A percentile compares a stretch with the other conserved stretches of the same genome.
Conservation (phyloP, 2,797 vertebrate genomes). For the Podargus strigoides region DNA sequence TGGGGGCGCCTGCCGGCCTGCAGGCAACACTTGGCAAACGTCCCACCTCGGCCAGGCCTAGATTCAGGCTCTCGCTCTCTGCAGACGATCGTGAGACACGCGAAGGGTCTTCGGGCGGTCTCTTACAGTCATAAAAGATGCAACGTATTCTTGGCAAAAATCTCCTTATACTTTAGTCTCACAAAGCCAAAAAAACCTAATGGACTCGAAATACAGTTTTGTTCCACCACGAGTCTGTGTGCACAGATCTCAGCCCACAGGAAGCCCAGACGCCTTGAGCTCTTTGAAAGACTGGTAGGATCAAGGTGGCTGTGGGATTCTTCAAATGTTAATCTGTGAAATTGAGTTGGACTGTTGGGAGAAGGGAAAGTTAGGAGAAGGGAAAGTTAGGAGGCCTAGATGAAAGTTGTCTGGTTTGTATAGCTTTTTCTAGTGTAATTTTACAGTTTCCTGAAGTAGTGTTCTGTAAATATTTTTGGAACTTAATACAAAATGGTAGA, state of each 20-base stretch:
- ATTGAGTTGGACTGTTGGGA: not conserved
- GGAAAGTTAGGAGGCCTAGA: not conserved
- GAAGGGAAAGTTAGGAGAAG: not conserved
- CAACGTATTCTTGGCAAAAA: not conserved
- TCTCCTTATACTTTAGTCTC: not conserved
- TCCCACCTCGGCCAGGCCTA: too few species aligned
- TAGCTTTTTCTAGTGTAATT: not conserved
- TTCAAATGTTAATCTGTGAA: not conserved
- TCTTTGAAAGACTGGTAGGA: not conserved
- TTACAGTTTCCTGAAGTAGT: not conserved
- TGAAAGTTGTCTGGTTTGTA: not conserved
- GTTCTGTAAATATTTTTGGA: not conserved
- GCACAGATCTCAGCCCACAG: not conserved
- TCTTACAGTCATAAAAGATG: not conserved
- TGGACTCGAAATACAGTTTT: rapidly evolving
- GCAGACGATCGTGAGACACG: too few species aligned
- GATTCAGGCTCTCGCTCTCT: too few species aligned
- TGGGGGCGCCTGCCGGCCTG: too few species aligned
- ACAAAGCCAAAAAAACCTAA: not conserved
- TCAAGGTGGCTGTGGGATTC: not conserved
- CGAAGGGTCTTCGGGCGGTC: too few species aligned
- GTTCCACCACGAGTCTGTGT: not conserved
- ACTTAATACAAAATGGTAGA: not conserved
- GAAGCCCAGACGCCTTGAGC: not conserved
- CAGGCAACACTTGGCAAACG: too few species aligned